These are phyloP conservation scores for Galago senegalensis DNA, from an alignment of 2,797 vertebrate genomes.

Conservation along the genomic window DNA sequence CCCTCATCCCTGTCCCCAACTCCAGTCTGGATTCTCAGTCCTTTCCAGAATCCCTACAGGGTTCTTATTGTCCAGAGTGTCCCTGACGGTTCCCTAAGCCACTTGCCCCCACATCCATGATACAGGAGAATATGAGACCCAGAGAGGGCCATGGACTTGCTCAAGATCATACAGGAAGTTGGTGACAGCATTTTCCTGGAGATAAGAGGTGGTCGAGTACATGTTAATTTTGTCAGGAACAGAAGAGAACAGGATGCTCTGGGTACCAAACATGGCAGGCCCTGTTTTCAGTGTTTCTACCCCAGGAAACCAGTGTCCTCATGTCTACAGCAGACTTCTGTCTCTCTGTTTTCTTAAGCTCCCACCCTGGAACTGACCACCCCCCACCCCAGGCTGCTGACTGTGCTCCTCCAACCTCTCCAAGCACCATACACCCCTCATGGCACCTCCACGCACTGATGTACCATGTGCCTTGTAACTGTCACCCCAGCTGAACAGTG, in stretches of 20 bases:
- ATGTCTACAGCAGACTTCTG: neutral
- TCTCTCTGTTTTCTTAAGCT: neutral
- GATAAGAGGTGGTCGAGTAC: neutral
- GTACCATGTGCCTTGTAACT: conserved; percentile 77
- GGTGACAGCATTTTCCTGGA: neutral
- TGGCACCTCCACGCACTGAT: neutral
- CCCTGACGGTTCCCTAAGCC: neutral
- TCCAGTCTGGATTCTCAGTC: neutral
- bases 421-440: neutral
- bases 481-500: conserved; percentile 42
- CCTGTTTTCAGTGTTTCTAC: neutral
- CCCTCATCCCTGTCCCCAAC: neutral
- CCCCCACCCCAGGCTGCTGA: neutral
- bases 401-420: conserved; percentile 12
- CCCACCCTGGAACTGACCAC: neutral
- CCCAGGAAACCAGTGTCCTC: neutral
- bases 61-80: neutral
- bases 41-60: neutral
- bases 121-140: neutral
- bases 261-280: neutral
- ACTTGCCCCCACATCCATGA: neutral
- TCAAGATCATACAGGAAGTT: conserved; percentile 1
- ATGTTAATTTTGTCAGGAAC: conserved; percentile 21
- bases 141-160: neutral
- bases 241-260: conserved; percentile 29